These are phyloP conservation scores for Pogonus chalceus DNA, from an alignment of 1,140 invertebrate species.

Conservation along the genomic window DNA sequence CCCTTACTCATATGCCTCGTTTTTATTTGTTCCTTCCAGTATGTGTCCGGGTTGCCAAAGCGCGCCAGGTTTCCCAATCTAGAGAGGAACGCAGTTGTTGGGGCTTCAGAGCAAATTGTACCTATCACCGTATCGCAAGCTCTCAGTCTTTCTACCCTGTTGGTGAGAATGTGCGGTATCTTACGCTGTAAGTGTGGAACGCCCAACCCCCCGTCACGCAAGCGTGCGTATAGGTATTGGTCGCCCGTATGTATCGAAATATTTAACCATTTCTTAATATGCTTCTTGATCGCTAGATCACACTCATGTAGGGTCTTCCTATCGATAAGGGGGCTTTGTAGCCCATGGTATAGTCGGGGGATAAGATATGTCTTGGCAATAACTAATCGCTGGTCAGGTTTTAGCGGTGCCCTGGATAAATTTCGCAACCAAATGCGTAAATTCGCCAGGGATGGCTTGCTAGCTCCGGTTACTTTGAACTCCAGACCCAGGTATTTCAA, in stretches of 20 bases:
- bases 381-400: too few species aligned
- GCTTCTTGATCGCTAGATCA: constrained; percentile 11
- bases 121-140: too few species aligned
- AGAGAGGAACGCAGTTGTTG: too few species aligned
- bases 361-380: constrained; percentile 2
- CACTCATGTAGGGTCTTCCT: neutral
- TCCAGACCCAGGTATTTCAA: too few species aligned
- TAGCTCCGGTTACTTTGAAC: too few species aligned
- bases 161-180: neutral
- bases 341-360: neutral
- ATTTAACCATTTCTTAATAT: constrained; percentile 25
- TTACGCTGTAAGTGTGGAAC: constrained; percentile 9
- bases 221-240: constrained; percentile 27
- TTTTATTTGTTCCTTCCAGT: too few species aligned
- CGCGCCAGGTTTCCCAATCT: too few species aligned
- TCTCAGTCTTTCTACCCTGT: too few species aligned
- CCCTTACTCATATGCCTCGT: too few species aligned
- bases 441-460: neutral
- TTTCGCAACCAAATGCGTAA: constrained; percentile 6
- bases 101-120: too few species aligned
- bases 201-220: constrained; percentile 13
- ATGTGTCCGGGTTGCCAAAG: too few species aligned
- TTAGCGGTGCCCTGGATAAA: too few species aligned
- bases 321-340: neutral
- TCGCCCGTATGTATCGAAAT: constrained; percentile 28